Evolutionary conservation across 2,113 vertebrate genomes (phyloP).

Genomic region (Alethe diademata): DNA sequence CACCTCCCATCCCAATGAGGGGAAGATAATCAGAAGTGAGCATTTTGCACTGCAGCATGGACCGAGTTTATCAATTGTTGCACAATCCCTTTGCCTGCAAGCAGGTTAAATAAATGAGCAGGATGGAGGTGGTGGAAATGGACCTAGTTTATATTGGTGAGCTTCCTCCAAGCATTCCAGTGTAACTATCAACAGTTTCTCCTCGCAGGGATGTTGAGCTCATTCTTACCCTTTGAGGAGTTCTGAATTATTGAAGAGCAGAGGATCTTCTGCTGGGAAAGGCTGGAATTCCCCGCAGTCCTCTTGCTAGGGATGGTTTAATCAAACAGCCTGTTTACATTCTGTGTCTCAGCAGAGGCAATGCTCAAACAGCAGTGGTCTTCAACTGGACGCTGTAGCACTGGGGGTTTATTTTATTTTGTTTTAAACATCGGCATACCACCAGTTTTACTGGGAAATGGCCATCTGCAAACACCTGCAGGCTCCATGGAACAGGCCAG

Average conservation of each 20-base stretch:
- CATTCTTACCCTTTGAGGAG: conserved; percentile 16
- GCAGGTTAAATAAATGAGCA: background rate
- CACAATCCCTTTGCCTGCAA: background rate
- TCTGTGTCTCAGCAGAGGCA: conserved; percentile 29
- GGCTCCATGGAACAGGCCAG: background rate
- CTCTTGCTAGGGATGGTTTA: conserved; percentile 43
- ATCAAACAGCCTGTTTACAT: conserved; percentile 55
- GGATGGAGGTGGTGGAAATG: background rate
- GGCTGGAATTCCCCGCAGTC: conserved; percentile 41
- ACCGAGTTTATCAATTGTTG: background rate
- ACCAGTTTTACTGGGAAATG: background rate
- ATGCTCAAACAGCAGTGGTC: conserved; percentile 28
- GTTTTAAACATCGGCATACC: conserved; percentile 33
- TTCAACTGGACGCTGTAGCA: background rate
- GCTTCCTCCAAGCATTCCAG: conserved; percentile 11
- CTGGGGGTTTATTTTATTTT: conserved; percentile 20
- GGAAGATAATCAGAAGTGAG: background rate
- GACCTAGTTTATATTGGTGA: background rate
- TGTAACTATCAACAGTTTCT: background rate
- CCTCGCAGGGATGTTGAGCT: background rate
- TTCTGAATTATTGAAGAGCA: conserved; percentile 25
- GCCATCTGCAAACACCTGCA: conserved; percentile 37
- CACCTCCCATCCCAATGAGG: background rate
- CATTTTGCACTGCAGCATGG: background rate
- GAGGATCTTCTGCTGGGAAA: conserved; percentile 18